Evolutionary conservation across 2,888 invertebrate species (phyloP).

Genomic region (Camptogramma bilineatum): DNA sequence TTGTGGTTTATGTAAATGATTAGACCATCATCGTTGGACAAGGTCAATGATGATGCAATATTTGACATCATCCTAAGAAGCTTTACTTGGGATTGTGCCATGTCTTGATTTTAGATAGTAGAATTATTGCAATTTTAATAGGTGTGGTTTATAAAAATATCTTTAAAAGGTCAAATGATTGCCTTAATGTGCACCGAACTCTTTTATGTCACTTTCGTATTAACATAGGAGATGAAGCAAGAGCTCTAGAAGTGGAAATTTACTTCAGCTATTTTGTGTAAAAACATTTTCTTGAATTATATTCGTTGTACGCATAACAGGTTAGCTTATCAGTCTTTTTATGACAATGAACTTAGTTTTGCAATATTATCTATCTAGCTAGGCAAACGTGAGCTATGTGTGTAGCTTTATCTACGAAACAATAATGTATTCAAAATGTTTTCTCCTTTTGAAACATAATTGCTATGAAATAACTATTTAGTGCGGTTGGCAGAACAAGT

Average conservation of each 20-base stretch:
- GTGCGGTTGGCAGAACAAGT: too few relatives aligned
- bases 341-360: constrained; percentile 21
- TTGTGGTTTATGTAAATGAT: constrained; percentile 48
- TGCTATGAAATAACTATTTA: too few relatives aligned
- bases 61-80: constrained; percentile 62
- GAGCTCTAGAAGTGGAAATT: too few relatives aligned
- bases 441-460: too few relatives aligned
- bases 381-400: constrained; percentile 5
- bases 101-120: constrained; percentile 37
- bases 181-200: not conserved
- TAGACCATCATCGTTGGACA: constrained; percentile 46
- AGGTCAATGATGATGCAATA: constrained; percentile 66
- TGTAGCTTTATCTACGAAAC: constrained; percentile 9
- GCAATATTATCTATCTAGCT: constrained; percentile 10
- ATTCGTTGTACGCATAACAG: too few relatives aligned
- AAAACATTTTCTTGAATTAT: too few relatives aligned
- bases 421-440: too few relatives aligned
- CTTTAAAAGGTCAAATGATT: not conserved
- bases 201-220: not conserved
- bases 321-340: not conserved
- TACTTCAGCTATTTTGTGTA: too few relatives aligned
- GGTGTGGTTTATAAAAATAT: constrained; percentile 3
- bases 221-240: too few relatives aligned
- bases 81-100: constrained; percentile 55
- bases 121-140: constrained; percentile 26